phyloP scores from a whole-genome alignment of 2,888 invertebrate genomes.

The Mylabris sibirica region DNA sequence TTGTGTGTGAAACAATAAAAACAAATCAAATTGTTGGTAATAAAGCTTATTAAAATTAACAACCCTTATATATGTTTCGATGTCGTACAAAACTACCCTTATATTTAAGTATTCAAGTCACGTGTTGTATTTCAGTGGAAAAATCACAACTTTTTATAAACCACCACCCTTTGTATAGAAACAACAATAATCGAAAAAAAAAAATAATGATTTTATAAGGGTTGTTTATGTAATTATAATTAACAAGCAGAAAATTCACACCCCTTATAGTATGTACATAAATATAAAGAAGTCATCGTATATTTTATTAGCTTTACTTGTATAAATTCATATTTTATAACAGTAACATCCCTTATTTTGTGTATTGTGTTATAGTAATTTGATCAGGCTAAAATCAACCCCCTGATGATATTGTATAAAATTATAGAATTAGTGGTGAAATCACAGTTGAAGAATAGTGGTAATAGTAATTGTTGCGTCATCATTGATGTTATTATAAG shows the following conservation, averaged over 20 bases:
- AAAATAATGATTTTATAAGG: constrained; percentile 3
- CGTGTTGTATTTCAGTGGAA: constrained; percentile 1
- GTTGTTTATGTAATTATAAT: constrained; percentile 7
- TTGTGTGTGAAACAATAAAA: neutral
- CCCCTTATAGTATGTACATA: neutral
- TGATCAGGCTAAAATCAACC: constrained; percentile 6
- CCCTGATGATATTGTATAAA: constrained; percentile 19
- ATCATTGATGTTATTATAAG: neutral
- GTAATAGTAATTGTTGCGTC: constrained; percentile 16
- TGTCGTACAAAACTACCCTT: constrained; percentile 1
- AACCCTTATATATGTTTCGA: neutral
- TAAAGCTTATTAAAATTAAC: neutral
- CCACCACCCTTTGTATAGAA: neutral
- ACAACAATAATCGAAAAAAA: neutral
- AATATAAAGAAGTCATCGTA: neutral
- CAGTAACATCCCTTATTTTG: neutral
- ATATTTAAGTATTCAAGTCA: constrained; percentile 10
- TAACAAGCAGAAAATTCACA: neutral
- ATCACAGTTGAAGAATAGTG: constrained; percentile 41
- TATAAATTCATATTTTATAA: constrained; percentile 5
- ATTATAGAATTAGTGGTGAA: constrained; percentile 47
- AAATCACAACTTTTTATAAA: constrained; percentile 7
- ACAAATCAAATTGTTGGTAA: constrained; percentile 1
- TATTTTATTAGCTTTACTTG: constrained; percentile 11
- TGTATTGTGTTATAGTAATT: neutral